These are phyloP conservation scores for Hippopotamyrus pictus DNA, from an alignment of 2,797 vertebrate genomes.

Conservation along the genomic window DNA sequence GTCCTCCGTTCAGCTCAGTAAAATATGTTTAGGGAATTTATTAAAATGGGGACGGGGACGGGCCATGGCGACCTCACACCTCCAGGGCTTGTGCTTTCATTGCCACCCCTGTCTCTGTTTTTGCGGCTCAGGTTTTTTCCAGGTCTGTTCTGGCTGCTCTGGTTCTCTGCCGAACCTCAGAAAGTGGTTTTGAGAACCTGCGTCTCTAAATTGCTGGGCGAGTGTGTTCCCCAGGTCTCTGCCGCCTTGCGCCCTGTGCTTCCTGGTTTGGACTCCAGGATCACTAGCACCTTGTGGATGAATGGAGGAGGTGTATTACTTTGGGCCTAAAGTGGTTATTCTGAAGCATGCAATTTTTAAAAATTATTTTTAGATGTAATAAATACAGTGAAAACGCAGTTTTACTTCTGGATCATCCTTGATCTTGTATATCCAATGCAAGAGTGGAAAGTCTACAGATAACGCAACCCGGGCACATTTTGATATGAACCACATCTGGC, in stretches of 20 bases:
- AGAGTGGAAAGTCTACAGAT: not conserved
- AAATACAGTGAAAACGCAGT: not conserved
- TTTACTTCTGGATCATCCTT: not conserved
- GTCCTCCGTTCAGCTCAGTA: not conserved
- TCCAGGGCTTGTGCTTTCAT: not conserved
- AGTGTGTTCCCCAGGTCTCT: not conserved
- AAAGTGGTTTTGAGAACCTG: not conserved
- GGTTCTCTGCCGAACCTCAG: not conserved
- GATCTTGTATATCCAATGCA: not conserved
- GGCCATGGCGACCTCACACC: not conserved
- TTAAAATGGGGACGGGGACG: not conserved
- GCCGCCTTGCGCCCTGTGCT: not conserved
- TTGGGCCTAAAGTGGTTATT: not conserved
- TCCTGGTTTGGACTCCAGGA: not conserved
- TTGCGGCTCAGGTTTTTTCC: not conserved
- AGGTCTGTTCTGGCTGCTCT: not conserved
- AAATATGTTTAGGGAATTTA: not conserved
- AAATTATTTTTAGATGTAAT: not conserved
- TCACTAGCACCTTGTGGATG: not conserved
- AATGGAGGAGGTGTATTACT: not conserved
- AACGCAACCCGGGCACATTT: not conserved
- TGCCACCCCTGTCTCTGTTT: not conserved
- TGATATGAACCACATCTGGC: not conserved
- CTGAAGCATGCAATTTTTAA: not conserved
- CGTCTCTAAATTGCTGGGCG: not conserved